Base-by-base conservation (phyloP, 2,113 vertebrate species). In the Tenebrosternarchus preto region DNA sequence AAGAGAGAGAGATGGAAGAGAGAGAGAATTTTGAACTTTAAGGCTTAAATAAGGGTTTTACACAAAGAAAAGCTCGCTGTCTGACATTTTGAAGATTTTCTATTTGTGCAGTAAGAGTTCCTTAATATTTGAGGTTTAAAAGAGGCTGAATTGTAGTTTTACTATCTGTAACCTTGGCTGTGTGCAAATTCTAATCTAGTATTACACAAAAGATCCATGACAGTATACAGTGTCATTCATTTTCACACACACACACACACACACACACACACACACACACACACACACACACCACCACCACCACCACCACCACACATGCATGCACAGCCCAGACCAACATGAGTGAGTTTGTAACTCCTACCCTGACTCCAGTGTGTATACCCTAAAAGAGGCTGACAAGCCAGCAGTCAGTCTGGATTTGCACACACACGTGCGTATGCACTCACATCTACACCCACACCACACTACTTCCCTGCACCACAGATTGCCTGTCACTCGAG, bases 401-500 rank as follows among this genome's bases (percentile, higher is more conserved):
- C 67, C 22, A 76, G 77, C 80, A 63, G 53, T 82, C 80, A 82
- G 56, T 55, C 73, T 39, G 61, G 68, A 81, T 6, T 8, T 39
- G 15, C 67, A 15, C 39, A 20, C 56, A 59, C 56, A 22, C 56
- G 2, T 56, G 16, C 43, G 4, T 70, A 22, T n/a, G 55, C 50
- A 29, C 29, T 67, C 57, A 72, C 57, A 46, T 46, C 64, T 24
- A 24, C 25, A 56, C 24, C 63, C 31, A 73, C 8, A 67, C 50
- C 15, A 76, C 72, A 57, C 53, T 22, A 25, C 69, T 71, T 29
- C 56, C 27, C 36, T 24, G 57, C 61, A 33, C 60, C 60, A 55
- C 80, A 83, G 81, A 83, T 73, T 83, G 76, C 67, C 81, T 66
- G 70, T 83, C 76, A 83, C 69, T 53, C 25, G 27, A 27, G 31